Evolutionary conservation across 1,140 invertebrate genomes (phyloP).

Genomic region (Trichomalopsis sarcophagae): DNA sequence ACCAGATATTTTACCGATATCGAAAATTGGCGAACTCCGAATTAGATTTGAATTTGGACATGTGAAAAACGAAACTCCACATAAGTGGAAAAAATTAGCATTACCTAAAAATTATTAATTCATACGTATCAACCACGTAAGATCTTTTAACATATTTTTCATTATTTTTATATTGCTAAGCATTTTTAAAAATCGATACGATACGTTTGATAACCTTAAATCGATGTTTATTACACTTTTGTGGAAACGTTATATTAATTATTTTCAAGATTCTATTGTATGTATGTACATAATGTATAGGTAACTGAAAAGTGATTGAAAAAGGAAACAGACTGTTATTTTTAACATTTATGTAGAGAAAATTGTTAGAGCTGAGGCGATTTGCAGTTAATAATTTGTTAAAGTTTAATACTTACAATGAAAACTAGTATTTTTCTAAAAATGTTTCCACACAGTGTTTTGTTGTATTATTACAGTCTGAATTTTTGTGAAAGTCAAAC

Average conservation of each 20-base stretch:
- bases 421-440: neutral
- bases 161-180: neutral
- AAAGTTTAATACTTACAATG: neutral
- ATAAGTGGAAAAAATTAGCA: constrained; percentile 62
- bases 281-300: neutral
- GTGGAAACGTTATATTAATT: neutral
- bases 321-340: neutral
- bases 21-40: constrained; percentile 81
- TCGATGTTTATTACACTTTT: neutral
- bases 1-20: constrained; percentile 83
- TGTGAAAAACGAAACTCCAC: constrained; percentile 65
- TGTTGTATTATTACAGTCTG: neutral
- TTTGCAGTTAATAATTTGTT: neutral
- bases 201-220: neutral
- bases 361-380: neutral
- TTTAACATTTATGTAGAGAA: neutral
- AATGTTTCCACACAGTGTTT: neutral
- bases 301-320: neutral
- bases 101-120: constrained; percentile 61
- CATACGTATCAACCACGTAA: neutral
- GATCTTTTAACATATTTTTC: neutral
- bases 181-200: neutral
- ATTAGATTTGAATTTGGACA: constrained; percentile 82
- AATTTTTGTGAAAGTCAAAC: neutral
- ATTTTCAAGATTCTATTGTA: neutral